Percentiles rank a stretch among this genome's conserved stretches.
Conservation (phyloP, 2,888 invertebrate genomes). For the Apodemia mormo region DNA sequence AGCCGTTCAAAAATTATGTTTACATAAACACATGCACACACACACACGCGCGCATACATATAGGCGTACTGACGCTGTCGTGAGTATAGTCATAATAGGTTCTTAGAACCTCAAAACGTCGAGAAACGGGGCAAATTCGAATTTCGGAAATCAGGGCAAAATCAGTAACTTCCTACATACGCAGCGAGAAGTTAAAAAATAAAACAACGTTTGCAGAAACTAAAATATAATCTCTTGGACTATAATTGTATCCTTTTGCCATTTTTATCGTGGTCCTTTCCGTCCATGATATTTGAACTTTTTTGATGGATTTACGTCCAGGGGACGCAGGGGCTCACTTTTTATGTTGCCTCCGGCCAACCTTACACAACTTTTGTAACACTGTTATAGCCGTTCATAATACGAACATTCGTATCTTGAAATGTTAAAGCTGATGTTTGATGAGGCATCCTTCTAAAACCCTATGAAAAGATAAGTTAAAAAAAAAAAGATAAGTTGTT, state of each 20-base stretch:
- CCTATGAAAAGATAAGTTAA: neutral
- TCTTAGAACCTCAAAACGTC: too few relatives aligned
- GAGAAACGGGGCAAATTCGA: too few relatives aligned
- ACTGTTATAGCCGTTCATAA: neutral
- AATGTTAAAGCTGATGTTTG: neutral
- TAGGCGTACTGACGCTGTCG: too few relatives aligned
- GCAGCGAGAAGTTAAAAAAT: too few relatives aligned
- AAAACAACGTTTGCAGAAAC: too few relatives aligned
- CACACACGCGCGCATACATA: too few relatives aligned
- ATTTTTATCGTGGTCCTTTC: slow-evolving; percentile 12
- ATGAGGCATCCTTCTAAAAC: neutral
- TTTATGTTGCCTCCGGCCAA: slow-evolving; percentile 15
- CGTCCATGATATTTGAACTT: slow-evolving; percentile 13
- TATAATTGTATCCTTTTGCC: neutral
- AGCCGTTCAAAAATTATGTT: too few relatives aligned
- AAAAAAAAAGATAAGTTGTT: too few relatives aligned
- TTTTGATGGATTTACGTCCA: slow-evolving; percentile 18
- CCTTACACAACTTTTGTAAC: neutral
- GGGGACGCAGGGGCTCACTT: slow-evolving; percentile 6
- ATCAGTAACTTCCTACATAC: too few relatives aligned
- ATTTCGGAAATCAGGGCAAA: too few relatives aligned
- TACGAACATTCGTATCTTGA: neutral
- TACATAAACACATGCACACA: too few relatives aligned
- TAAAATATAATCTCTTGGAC: neutral
- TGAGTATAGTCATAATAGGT: too few relatives aligned